Evolutionary conservation across 2,113 vertebrate species (phyloP).

Genomic region (Lophotis ruficrista): DNA sequence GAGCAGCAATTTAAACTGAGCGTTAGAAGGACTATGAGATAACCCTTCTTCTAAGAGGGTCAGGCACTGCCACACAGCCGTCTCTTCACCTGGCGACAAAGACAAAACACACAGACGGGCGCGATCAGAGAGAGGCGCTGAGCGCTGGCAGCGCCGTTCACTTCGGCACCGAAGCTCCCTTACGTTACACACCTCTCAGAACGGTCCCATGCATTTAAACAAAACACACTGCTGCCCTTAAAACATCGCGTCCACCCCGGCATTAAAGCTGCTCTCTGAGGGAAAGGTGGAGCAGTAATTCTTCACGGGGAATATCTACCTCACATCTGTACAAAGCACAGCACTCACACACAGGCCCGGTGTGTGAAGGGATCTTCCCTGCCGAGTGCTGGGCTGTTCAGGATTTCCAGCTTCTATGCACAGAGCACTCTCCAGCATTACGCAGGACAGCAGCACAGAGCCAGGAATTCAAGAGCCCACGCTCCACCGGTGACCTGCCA

Average conservation of each 20-base stretch:
- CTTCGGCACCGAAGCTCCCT: neutral
- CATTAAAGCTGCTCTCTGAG: neutral
- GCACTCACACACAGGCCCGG: fast-evolving
- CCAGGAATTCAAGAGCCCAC: neutral
- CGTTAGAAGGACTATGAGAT: slow-evolving; percentile 88
- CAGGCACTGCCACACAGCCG: slow-evolving; percentile 86
- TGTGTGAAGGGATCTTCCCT: neutral
- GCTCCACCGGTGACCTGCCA: neutral
- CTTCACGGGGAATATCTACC: neutral
- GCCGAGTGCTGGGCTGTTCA: neutral
- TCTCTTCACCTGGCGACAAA: slow-evolving; percentile 83
- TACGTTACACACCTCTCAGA: neutral
- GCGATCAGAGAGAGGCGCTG: neutral
- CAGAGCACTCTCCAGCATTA: neutral
- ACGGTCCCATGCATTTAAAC: fast-evolving
- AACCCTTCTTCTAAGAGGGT: slow-evolving; percentile 90
- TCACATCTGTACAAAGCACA: neutral
- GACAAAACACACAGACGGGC: neutral
- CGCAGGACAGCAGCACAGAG: neutral
- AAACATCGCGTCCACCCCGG: fast-evolving
- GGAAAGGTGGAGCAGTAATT: neutral
- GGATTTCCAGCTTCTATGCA: fast-evolving
- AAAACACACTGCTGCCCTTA: neutral
- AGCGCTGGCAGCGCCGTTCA: fast-evolving
- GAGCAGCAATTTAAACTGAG: slow-evolving; percentile 97